These are phyloP conservation scores for Axinella damicornis DNA, from an alignment of 37 sponge, comb jelly and placozoan genomes.

Conservation along the genomic window DNA sequence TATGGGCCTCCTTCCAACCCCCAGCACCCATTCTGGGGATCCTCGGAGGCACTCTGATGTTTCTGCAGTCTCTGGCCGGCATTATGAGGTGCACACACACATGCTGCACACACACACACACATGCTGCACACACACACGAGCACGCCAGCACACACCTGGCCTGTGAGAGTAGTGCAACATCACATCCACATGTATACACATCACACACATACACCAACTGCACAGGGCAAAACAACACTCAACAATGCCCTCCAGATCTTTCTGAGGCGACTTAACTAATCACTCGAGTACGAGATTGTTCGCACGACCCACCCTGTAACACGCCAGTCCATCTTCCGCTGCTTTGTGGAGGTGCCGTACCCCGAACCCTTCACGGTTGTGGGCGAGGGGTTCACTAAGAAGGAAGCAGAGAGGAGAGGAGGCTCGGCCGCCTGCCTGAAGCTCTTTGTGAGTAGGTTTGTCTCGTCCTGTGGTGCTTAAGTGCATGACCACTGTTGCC, in stretches of 20 bases:
- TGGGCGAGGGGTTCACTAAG: neutral
- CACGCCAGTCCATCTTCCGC: neutral
- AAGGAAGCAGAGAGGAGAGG: slow-evolving; percentile 9
- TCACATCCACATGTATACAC: no score
- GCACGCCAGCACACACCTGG: no score
- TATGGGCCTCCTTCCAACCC: neutral
- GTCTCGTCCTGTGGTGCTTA: no score
- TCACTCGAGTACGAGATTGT: neutral
- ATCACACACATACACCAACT: no score
- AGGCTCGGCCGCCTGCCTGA: neutral
- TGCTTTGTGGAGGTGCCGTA: neutral
- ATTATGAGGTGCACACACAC: no score
- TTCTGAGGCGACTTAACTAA: neutral
- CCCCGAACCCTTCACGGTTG: neutral
- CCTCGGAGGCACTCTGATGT: no score
- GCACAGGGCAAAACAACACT: slow-evolving; percentile 8
- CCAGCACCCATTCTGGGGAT: neutral
- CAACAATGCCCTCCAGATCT: slow-evolving; percentile 1
- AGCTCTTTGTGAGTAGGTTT: neutral
- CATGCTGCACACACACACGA: no score
- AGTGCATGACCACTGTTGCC: no score
- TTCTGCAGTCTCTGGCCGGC: no score
- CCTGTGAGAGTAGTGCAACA: no score
- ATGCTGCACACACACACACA: no score
- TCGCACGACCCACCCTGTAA: no score